Percentiles rank a stretch among this genome's conserved stretches.
Evolutionary conservation across 1,140 invertebrate species (phyloP).

Genomic region (Psix sp.): DNA sequence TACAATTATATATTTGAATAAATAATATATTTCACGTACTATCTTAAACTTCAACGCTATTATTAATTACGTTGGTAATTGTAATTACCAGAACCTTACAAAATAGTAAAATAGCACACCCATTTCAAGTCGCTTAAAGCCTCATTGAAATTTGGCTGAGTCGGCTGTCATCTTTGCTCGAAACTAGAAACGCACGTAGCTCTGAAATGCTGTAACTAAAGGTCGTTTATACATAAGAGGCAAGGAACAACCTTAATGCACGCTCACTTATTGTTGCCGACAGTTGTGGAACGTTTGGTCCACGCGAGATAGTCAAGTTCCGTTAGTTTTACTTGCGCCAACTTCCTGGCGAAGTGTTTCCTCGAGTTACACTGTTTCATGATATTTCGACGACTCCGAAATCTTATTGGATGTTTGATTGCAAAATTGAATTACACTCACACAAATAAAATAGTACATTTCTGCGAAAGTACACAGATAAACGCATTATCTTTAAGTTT

Average conservation of each 20-base stretch:
- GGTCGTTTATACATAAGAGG: constrained; percentile 39
- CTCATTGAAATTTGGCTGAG: constrained; percentile 27
- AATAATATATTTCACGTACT: too few species aligned
- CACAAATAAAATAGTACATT: too few species aligned
- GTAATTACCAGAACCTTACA: constrained; percentile 9
- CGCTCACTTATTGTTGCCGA: constrained; percentile 40
- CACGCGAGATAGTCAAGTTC: constrained; percentile 45
- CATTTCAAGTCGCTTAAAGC: constrained; percentile 13
- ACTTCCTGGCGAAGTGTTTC: constrained; percentile 47
- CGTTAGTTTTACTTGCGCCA: constrained; percentile 47
- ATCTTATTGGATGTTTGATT: too few species aligned
- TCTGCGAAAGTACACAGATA: too few species aligned
- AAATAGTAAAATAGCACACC: constrained; percentile 8
- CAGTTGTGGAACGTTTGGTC: constrained; percentile 26
- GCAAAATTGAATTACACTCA: too few species aligned
- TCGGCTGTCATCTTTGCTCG: constrained; percentile 20
- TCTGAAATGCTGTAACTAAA: constrained; percentile 13
- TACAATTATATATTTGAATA: too few species aligned
- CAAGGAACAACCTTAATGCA: constrained; percentile 42
- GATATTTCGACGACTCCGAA: constrained; percentile 3
- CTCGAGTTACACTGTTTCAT: constrained; percentile 31
- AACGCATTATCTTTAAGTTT: too few species aligned
- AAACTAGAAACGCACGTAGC: constrained; percentile 32
- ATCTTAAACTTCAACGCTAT: too few species aligned
- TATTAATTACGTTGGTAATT: too few species aligned